Evolutionary conservation across 2,888 invertebrate genomes (phyloP), one percentile per base, ranked within the genome.

Genomic region (Clepsis dumicolana): DNA sequence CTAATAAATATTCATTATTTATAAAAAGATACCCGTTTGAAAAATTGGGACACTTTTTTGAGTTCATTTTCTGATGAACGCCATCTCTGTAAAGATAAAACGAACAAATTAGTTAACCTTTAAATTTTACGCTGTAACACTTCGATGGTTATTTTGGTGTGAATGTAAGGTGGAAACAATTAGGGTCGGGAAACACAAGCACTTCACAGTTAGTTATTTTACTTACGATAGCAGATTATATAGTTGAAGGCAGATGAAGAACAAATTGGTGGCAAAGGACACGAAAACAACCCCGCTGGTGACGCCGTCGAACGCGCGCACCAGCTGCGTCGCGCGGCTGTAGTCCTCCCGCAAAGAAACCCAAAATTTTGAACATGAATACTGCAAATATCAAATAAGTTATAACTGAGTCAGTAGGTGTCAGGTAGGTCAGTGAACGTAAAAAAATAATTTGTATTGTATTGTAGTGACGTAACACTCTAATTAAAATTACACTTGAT

Each of bases 241-340:
- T 12, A 96, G 86, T 76, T 96, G 95, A 57, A 95, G 90, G 70
- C 96, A 96, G 71, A 96, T 94, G 79, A 96, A 96, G 80, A 95
- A 96, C 59, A 96, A 90, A 77, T 96, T 96, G 72, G 93, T 95
- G 0, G 95, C 91, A 72, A 96, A 96, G 0, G 95, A 95, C 0
- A 95, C 81, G 4, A 96, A 86, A 1, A 96, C 92, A 54, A 96
- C 82, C n/a, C 91, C 87, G 12, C 95, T 94, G 59, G 96, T 89
- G 63, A 94, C 89, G 27, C 93, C 87, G 77, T 96, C 96, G 60
- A 96, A 92, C 0, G 86, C 82, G 60, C 90, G 87, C 0, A 96
- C 93, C 56, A 96, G 80, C 48, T 91, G 90, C 0, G 94, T 91
- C 0, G 96, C 88, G 66, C 91, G 91, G 74, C 94, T 94, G 76